Conservation (phyloP, 2,113 vertebrate species). For the Enhydra lutris region DNA sequence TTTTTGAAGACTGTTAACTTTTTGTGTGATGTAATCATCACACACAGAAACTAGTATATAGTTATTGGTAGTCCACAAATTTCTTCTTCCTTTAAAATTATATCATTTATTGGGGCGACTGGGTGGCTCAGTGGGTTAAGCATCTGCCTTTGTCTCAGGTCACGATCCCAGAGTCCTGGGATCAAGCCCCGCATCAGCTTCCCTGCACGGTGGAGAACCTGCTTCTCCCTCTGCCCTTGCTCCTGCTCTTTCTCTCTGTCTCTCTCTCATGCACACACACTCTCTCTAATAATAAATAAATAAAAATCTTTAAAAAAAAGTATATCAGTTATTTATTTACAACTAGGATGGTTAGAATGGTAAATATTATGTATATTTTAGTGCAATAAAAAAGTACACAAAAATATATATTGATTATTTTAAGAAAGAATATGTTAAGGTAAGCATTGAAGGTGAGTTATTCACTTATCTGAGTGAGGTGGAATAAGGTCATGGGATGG, state of each 20-base stretch:
- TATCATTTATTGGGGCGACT: neutral
- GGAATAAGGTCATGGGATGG: rapidly evolving
- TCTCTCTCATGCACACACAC: too few species aligned
- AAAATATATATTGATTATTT: neutral
- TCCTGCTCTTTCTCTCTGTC: too few species aligned
- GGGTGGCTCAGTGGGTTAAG: too few species aligned
- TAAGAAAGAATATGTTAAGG: neutral
- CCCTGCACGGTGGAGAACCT: too few species aligned
- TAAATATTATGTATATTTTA: neutral
- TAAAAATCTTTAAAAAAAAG: neutral
- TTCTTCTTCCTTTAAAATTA: neutral
- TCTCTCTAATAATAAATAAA: too few species aligned
- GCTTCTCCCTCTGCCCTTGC: too few species aligned
- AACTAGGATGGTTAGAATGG: neutral
- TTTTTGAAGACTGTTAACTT: neutral
- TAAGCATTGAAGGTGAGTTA: neutral
- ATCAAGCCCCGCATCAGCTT: too few species aligned
- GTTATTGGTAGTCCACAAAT: neutral
- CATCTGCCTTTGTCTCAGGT: too few species aligned
- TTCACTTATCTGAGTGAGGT: neutral
- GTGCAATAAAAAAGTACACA: neutral
- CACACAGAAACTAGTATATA: neutral
- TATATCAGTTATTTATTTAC: neutral
- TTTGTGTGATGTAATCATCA: neutral
- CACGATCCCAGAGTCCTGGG: too few species aligned